Evolutionary conservation across 1,140 invertebrate species (phyloP).

Genomic region (Papilio polytes): DNA sequence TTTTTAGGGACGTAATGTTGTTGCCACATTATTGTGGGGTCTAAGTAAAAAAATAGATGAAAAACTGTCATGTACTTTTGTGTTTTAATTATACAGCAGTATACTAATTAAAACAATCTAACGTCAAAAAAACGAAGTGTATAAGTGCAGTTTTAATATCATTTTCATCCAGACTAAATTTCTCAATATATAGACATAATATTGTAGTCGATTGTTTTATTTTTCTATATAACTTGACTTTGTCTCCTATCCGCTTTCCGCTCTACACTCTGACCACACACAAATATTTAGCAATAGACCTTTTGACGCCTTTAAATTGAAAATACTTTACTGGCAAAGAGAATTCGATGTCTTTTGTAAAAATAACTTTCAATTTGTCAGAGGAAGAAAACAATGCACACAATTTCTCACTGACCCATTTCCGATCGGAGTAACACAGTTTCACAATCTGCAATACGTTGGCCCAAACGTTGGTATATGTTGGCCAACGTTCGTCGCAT

Average conservation of each 20-base stretch:
- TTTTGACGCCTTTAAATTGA: conserved; percentile 15
- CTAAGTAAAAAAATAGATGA: background rate
- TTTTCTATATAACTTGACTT: background rate
- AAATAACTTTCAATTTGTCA: conserved; percentile 31
- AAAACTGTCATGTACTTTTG: background rate
- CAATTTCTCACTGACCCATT: conserved; percentile 30
- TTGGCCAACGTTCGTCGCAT: conserved; percentile 9
- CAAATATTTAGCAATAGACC: conserved; percentile 17
- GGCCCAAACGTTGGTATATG: background rate
- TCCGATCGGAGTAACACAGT: conserved; percentile 19
- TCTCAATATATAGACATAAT: background rate
- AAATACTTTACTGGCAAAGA: conserved; percentile 14
- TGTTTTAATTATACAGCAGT: background rate
- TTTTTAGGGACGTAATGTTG: background rate
- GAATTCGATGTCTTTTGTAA: conserved; percentile 21
- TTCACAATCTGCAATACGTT: conserved; percentile 17
- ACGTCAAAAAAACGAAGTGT: too few relatives aligned
- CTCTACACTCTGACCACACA: background rate
- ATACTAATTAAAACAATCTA: too few relatives aligned
- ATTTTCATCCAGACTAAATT: too few relatives aligned
- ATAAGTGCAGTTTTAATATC: too few relatives aligned
- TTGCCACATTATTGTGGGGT: too few relatives aligned
- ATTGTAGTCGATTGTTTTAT: background rate
- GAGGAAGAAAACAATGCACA: conserved; percentile 24
- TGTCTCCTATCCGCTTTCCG: background rate